Percentiles rank a stretch among this genome's conserved stretches.
Evolutionary conservation across 2,113 vertebrate species (phyloP).

Genomic region (Tilapia sparmanii): DNA sequence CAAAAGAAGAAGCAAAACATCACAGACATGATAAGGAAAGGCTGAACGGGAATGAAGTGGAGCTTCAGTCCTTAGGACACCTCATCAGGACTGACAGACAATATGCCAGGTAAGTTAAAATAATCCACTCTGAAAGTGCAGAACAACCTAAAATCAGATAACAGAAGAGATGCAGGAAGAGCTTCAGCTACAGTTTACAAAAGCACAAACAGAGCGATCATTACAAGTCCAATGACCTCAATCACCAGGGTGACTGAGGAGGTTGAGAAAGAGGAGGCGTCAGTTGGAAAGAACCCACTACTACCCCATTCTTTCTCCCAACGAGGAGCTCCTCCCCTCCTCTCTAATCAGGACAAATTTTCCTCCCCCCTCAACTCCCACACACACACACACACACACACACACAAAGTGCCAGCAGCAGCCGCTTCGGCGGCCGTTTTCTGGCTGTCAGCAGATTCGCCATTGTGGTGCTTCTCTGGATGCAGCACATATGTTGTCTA

Average conservation of each 20-base stretch:
- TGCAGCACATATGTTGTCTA: conserved; percentile 37
- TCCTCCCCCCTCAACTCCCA: conserved; percentile 13
- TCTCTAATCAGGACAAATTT: conserved; percentile 24
- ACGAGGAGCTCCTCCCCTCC: neutral
- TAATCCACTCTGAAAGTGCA: neutral
- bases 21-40: neutral
- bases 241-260: conserved; percentile 9
- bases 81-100: neutral
- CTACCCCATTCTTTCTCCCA: neutral
- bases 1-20: neutral
- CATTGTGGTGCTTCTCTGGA: conserved; percentile 36
- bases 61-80: neutral
- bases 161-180: neutral
- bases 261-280: conserved; percentile 6
- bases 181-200: neutral
- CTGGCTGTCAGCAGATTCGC: conserved; percentile 60
- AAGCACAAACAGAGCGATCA: conserved; percentile 6
- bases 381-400: conserved; percentile 49
- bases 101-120: neutral
- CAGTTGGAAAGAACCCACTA: neutral
- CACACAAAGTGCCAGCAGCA: conserved; percentile 44
- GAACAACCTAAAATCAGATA: neutral
- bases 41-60: neutral
- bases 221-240: conserved; percentile 26
- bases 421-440: conserved; percentile 29